Conservation (phyloP, 2,113 vertebrate genomes). For the Trochalopteron elliotii region DNA sequence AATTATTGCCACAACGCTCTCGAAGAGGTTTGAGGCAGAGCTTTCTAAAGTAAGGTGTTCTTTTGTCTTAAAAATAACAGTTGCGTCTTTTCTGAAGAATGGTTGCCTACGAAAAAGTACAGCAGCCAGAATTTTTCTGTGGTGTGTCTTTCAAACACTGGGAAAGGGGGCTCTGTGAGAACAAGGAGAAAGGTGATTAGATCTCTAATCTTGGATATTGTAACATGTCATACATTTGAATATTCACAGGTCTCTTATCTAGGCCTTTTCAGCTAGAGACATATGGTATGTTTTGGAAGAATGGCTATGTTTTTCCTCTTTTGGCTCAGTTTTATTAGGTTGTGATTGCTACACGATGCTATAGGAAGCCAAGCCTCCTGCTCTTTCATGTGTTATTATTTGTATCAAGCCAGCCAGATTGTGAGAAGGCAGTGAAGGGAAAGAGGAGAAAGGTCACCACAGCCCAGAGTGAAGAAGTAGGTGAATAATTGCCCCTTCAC, state of each 20-base stretch:
- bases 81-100: not conserved
- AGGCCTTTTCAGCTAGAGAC: not conserved
- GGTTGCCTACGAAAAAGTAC: not conserved
- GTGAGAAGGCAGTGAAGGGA: constrained; percentile 19
- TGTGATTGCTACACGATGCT: not conserved
- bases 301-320: not conserved
- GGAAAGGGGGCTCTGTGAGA: not conserved
- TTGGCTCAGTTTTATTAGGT: not conserved
- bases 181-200: not conserved
- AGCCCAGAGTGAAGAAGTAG: not conserved
- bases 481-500: constrained; percentile 16
- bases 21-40: constrained; percentile 65
- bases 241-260: not conserved
- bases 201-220: not conserved
- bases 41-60: constrained; percentile 73
- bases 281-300: not conserved
- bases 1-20: constrained; percentile 17
- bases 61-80: not conserved
- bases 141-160: not conserved
- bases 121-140: not conserved
- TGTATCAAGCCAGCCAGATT: not conserved
- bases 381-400: constrained; percentile 45
- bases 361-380: constrained; percentile 5
- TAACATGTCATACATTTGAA: not conserved
- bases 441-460: constrained; percentile 8